Conservation (phyloP, 2,113 vertebrate genomes). For the Psilopsiagon aymara region DNA sequence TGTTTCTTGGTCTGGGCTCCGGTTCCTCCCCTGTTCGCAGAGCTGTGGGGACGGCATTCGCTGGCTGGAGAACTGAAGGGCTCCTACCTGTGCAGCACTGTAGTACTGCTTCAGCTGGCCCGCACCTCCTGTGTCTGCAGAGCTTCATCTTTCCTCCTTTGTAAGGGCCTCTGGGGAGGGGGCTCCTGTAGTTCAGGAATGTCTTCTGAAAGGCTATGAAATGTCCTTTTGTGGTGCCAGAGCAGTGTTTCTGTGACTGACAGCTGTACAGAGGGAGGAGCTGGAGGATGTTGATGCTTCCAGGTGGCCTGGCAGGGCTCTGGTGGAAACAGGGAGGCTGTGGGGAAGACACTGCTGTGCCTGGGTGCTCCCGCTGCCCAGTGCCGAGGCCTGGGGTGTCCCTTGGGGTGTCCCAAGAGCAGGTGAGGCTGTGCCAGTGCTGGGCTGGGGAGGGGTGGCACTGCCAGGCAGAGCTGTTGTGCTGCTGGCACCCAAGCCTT, state of each 20-base stretch:
- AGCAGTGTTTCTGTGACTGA: not conserved
- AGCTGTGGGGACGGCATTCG: not conserved
- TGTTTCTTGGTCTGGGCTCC: not conserved
- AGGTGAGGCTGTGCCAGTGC: not conserved
- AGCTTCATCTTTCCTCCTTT: not conserved
- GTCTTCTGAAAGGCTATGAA: not conserved
- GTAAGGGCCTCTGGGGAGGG: not conserved
- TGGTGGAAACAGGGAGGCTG: not conserved
- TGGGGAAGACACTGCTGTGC: not conserved
- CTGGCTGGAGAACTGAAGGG: not conserved
- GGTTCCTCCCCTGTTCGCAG: not conserved
- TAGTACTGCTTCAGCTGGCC: not conserved
- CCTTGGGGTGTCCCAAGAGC: not conserved
- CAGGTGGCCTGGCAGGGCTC: not conserved
- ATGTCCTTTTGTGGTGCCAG: not conserved
- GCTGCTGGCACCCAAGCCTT: not conserved
- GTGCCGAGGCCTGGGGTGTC: not conserved
- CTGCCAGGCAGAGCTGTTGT: constrained; percentile 23
- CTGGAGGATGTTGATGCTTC: not conserved
- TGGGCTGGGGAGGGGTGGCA: not conserved
- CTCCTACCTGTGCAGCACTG: not conserved
- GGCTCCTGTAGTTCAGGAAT: not conserved
- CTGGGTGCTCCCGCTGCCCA: fast-evolving
- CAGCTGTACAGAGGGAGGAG: not conserved
- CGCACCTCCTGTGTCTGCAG: not conserved